Evolutionary conservation across 2,888 invertebrate species (phyloP).

Genomic region (Pelosia muscerda): DNA sequence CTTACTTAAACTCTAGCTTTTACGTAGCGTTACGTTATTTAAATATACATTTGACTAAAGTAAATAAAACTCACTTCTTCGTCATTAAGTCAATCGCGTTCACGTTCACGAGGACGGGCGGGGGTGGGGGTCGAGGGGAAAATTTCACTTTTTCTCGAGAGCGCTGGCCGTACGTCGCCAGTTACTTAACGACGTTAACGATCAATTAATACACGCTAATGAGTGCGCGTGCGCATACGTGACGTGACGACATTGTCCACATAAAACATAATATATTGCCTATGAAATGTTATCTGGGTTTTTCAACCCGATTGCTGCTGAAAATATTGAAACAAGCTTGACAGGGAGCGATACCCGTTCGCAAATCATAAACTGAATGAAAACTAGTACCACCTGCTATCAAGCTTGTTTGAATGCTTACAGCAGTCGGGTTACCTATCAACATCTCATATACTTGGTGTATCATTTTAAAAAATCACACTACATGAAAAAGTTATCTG

Average conservation of each 20-base stretch:
- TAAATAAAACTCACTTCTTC: background rate
- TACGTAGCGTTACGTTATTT: background rate
- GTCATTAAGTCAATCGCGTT: background rate
- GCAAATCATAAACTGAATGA: too few relatives aligned
- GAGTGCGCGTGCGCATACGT: constrained; percentile 37
- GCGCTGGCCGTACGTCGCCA: constrained; percentile 32
- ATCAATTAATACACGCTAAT: constrained; percentile 56
- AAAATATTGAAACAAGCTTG: too few relatives aligned
- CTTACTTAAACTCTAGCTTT: background rate
- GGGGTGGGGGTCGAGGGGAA: constrained; percentile 13
- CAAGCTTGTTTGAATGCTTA: too few relatives aligned
- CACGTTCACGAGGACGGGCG: background rate
- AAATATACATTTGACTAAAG: constrained; percentile 1
- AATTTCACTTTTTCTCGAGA: constrained; percentile 56
- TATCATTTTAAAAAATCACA: background rate
- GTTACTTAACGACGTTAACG: constrained; percentile 52
- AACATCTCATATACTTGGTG: background rate
- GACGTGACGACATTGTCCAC: constrained; percentile 7
- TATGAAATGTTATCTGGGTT: background rate
- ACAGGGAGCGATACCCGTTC: too few relatives aligned
- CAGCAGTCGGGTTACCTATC: too few relatives aligned
- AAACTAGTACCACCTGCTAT: too few relatives aligned
- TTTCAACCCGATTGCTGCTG: too few relatives aligned
- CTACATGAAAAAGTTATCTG: background rate
- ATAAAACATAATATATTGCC: background rate